These are phyloP conservation scores for Pedetes capensis DNA, from an alignment of 2,113 vertebrate genomes.

Conservation along the genomic window DNA sequence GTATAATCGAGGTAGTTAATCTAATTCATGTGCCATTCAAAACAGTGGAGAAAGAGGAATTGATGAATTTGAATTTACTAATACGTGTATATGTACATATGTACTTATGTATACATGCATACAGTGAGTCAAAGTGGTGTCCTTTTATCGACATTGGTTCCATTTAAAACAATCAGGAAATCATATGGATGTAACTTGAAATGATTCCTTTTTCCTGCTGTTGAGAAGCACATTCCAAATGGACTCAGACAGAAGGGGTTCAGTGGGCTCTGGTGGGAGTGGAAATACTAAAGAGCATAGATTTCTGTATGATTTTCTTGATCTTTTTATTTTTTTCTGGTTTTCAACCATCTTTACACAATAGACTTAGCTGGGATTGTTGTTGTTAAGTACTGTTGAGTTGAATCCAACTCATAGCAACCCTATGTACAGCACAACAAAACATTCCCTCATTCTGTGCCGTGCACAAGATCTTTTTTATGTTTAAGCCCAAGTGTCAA, in stretches of 20 bases:
- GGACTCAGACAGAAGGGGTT: neutral
- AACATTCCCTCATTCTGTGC: too few species aligned
- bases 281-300: neutral
- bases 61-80: conserved; percentile 5
- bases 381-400: too few species aligned
- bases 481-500: too few species aligned
- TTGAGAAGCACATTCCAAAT: neutral
- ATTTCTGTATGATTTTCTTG: neutral
- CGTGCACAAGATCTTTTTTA: too few species aligned
- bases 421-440: too few species aligned
- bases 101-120: fast-evolving
- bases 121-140: neutral
- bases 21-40: conserved; percentile 77
- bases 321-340: neutral
- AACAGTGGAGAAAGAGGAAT: conserved; percentile 52
- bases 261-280: neutral
- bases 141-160: neutral
- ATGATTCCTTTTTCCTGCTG: neutral
- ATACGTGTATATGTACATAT: neutral
- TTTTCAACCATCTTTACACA: neutral
- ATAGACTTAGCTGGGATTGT: neutral
- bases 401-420: too few species aligned
- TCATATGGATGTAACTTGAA: neutral
- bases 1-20: conserved; percentile 82
- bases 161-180: neutral